These are phyloP conservation scores for Ciconia maguari DNA, from an alignment of 2,113 vertebrate genomes.

Conservation along the genomic window DNA sequence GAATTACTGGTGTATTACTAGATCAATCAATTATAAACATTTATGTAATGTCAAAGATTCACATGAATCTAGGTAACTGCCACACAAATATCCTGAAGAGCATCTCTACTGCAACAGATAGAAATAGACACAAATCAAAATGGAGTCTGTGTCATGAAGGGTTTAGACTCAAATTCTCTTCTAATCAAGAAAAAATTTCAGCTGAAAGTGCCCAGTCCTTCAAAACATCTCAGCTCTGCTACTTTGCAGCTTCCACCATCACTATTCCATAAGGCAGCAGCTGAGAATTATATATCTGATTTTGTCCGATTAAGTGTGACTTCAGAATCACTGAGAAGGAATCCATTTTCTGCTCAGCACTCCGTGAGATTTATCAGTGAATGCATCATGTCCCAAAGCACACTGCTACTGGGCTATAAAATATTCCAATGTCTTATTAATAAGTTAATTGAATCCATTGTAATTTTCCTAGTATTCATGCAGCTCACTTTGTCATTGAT, in stretches of 20 bases:
- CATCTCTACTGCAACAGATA: not conserved
- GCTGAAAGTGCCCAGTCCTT: not conserved
- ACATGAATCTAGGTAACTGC: not conserved
- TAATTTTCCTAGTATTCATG: constrained; percentile 41
- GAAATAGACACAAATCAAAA: not conserved
- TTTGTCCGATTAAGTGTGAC: not conserved
- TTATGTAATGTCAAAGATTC: not conserved
- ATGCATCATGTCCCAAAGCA: constrained; percentile 42
- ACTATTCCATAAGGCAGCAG: not conserved
- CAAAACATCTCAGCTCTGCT: not conserved
- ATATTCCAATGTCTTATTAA: constrained; percentile 60
- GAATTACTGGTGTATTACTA: not conserved
- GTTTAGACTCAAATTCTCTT: not conserved
- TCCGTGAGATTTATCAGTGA: constrained; percentile 38
- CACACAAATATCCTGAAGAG: not conserved
- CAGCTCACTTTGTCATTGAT: constrained; percentile 57
- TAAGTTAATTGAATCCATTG: constrained; percentile 63
- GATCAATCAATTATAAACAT: not conserved
- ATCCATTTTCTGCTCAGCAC: constrained; percentile 43
- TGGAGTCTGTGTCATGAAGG: not conserved
- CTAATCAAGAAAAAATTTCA: not conserved
- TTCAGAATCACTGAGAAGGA: constrained; percentile 31
- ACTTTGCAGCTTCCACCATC: not conserved
- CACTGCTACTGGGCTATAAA: constrained; percentile 12
- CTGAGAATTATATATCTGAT: not conserved